These are phyloP conservation scores for Fopius arisanus DNA, from an alignment of 1,140 invertebrate species.

Conservation along the genomic window DNA sequence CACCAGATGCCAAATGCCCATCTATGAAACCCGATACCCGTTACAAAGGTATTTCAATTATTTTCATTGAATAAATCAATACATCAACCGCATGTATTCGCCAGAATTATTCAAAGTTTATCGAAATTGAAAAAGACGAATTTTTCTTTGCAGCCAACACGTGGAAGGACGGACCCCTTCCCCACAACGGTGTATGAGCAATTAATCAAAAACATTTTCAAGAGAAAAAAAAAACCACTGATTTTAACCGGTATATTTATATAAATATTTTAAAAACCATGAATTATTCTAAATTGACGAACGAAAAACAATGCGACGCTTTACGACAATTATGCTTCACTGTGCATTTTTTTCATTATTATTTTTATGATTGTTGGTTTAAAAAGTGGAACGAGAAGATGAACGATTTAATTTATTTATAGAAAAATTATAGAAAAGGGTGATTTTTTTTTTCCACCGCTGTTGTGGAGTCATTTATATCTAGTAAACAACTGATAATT, in stretches of 20 bases:
- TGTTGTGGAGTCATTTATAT: no score
- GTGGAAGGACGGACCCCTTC: slow-evolving; percentile 55
- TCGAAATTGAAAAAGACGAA: slow-evolving; percentile 51
- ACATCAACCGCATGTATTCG: background rate
- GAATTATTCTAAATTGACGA: background rate
- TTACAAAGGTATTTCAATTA: slow-evolving; percentile 68
- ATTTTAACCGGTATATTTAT: background rate
- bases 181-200: slow-evolving; percentile 50
- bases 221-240: background rate
- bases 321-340: background rate
- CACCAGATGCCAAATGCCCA: slow-evolving; percentile 70
- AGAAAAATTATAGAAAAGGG: no score
- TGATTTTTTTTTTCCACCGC: background rate
- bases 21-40: slow-evolving; percentile 78
- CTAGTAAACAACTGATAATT: no score
- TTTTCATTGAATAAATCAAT: background rate
- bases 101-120: background rate
- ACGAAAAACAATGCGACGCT: background rate
- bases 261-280: background rate
- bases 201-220: background rate
- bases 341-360: background rate
- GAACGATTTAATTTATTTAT: no score
- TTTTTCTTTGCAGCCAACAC: slow-evolving; percentile 61
- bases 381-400: background rate
- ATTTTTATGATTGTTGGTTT: background rate